A percentile compares a stretch with the other conserved stretches of the same genome.
Conservation (phyloP, 2,888 invertebrate genomes). For the Plebejus anna region DNA sequence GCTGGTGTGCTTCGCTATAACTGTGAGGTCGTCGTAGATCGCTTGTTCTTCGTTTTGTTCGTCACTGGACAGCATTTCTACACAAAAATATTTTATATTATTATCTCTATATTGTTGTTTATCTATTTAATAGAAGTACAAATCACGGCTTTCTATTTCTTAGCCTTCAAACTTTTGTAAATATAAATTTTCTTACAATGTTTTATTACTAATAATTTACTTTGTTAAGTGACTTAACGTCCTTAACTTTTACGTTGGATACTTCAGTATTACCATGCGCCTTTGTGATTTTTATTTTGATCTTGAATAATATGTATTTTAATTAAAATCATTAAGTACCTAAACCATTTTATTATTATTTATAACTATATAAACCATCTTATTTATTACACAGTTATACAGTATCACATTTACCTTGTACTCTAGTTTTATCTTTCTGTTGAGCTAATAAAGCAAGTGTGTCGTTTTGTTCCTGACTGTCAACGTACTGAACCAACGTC, state of each 20-base stretch:
- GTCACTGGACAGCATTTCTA: constrained; percentile 50
- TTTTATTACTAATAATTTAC: neutral
- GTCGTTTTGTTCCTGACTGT: neutral
- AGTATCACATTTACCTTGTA: neutral
- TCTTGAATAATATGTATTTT: neutral
- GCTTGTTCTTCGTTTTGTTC: constrained; percentile 46
- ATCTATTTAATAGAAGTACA: no score
- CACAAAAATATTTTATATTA: neutral
- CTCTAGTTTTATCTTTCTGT: constrained; percentile 42
- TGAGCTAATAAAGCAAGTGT: neutral
- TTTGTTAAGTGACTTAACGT: no score
- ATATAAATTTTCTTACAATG: constrained; percentile 51
- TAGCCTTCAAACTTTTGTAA: no score
- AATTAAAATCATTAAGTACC: neutral
- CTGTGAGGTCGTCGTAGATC: constrained; percentile 51
- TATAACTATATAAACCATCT: no score
- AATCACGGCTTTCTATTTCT: no score
- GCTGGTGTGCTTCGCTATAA: constrained; percentile 59
- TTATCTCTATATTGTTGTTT: no score
- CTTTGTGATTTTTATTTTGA: no score
- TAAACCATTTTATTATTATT: neutral
- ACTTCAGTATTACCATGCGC: neutral
- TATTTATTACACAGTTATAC: neutral
- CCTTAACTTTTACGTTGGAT: neutral
- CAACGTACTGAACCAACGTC: neutral